Conservation (phyloP, 2,113 vertebrate genomes). For the Tragelaphus strepsiceros region DNA sequence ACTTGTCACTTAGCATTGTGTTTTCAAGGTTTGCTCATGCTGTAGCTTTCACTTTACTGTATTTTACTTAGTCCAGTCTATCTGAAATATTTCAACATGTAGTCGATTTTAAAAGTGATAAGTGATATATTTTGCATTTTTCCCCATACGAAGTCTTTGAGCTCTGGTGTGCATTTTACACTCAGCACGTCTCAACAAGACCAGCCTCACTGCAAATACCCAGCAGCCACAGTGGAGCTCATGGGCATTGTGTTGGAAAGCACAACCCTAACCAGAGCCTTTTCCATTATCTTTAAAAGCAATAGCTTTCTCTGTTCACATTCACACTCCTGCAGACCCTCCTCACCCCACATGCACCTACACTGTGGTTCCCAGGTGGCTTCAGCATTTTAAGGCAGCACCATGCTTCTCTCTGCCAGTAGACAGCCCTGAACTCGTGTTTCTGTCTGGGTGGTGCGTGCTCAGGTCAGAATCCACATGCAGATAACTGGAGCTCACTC, state of each 20-base stretch:
- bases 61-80: conserved; percentile 1
- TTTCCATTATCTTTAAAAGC: neutral
- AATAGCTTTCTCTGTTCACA: neutral
- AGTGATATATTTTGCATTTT: neutral
- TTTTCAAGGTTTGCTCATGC: neutral
- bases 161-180: neutral
- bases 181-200: neutral
- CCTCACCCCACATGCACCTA: neutral
- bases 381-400: neutral
- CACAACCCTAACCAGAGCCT: neutral
- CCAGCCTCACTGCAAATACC: neutral
- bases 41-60: neutral
- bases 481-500: neutral
- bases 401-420: neutral
- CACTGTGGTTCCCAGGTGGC: neutral
- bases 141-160: neutral
- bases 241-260: neutral
- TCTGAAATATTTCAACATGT: conserved; percentile 30
- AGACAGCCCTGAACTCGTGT: neutral
- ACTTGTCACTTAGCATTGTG: conserved; percentile 20
- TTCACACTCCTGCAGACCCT: neutral
- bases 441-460: neutral
- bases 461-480: neutral
- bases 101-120: neutral
- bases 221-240: neutral